Evolutionary conservation across 2,888 invertebrate genomes (phyloP).

Genomic region (Philhelius pedissequus): DNA sequence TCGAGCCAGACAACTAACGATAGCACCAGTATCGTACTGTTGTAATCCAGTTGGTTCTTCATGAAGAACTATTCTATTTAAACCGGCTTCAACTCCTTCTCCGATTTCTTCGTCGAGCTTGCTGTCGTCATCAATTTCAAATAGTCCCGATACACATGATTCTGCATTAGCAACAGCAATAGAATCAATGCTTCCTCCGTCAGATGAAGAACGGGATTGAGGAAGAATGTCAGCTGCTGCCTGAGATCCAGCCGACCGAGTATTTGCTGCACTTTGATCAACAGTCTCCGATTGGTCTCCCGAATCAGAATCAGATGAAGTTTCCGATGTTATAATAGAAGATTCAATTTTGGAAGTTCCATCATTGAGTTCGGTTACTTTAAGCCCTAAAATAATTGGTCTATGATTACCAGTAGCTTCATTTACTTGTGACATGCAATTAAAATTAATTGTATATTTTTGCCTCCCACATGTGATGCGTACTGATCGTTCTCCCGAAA

Average conservation of each 20-base stretch:
- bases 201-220: conserved; percentile 29
- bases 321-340: conserved; percentile 49
- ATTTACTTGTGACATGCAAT: conserved; percentile 90
- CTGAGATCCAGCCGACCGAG: conserved; percentile 35
- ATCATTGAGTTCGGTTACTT: conserved; percentile 74
- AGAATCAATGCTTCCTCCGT: conserved; percentile 25
- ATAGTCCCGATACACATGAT: conserved; percentile 8
- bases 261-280: conserved; percentile 6
- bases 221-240: conserved; percentile 12
- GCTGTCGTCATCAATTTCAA: conserved; percentile 47
- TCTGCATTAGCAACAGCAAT: conserved; percentile 17
- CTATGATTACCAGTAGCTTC: conserved; percentile 91
- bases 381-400: conserved; percentile 85
- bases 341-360: conserved; percentile 47
- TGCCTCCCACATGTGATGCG: conserved; percentile 87
- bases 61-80: conserved; percentile 71
- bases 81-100: background rate
- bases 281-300: conserved; percentile 33
- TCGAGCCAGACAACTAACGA: conserved; percentile 81
- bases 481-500: conserved; percentile 84
- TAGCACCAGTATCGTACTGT: conserved; percentile 74
- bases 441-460: conserved; percentile 88
- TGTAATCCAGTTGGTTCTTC: conserved; percentile 75
- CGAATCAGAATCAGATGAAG: conserved; percentile 50
- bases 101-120: conserved; percentile 27